Percentiles rank a stretch among this genome's conserved stretches.
Conservation (phyloP, 2,888 invertebrate species). For the Apotomis betuletana region DNA sequence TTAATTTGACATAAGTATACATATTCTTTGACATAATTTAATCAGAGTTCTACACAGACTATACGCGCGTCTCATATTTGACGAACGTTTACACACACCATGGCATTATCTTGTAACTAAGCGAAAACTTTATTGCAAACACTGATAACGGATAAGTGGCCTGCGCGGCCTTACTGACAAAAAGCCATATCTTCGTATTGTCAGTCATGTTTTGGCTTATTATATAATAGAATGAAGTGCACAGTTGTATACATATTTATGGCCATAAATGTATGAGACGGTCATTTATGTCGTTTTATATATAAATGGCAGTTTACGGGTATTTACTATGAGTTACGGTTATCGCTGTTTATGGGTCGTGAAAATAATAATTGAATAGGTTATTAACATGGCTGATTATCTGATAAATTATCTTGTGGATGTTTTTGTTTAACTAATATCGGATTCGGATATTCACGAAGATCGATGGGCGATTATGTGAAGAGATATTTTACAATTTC, state of each 20-base stretch:
- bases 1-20: too few species aligned
- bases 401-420: background rate
- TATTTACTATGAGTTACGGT: conserved; percentile 8
- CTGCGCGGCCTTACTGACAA: too few species aligned
- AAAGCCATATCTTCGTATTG: too few species aligned
- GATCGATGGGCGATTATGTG: background rate
- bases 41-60: too few species aligned
- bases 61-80: too few species aligned
- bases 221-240: background rate
- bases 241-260: background rate
- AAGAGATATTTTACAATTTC: background rate
- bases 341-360: conserved; percentile 9
- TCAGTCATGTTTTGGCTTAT: background rate
- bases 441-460: background rate
- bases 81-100: background rate
- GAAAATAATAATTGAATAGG: background rate
- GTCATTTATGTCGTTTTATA: background rate
- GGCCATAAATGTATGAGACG: too few species aligned
- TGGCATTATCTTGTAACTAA: conserved; percentile 6
- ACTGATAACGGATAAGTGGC: conserved; percentile 1
- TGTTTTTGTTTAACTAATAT: too few species aligned
- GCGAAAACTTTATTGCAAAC: background rate
- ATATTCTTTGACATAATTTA: too few species aligned
- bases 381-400: conserved; percentile 7
- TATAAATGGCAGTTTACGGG: background rate